A percentile compares a stretch with the other conserved stretches of the same genome.
Evolutionary conservation across 2,113 vertebrate species (phyloP).

Genomic region (Halcyon senegalensis): DNA sequence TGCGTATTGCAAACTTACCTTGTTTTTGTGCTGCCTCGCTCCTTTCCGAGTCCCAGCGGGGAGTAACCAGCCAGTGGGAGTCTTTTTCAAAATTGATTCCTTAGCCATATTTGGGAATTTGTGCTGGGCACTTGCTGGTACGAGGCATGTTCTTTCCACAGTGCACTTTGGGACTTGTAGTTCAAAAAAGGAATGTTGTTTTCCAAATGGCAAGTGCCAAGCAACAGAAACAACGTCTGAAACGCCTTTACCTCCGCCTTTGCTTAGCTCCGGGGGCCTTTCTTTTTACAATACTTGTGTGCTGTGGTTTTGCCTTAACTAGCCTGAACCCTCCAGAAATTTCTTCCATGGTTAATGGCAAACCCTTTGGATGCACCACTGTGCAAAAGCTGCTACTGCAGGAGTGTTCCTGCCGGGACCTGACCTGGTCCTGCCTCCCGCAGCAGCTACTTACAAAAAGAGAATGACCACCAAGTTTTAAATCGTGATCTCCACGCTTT

Average conservation of each 20-base stretch:
- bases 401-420: not conserved
- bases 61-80: not conserved
- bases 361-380: fast-evolving
- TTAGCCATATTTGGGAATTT: conserved; percentile 81
- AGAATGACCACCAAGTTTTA: not conserved
- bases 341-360: not conserved
- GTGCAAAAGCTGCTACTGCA: not conserved
- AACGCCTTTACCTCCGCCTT: not conserved
- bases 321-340: not conserved
- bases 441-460: too few relatives aligned
- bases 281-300: not conserved
- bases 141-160: conserved; percentile 20
- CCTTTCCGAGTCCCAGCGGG: conserved; percentile 9
- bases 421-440: not conserved
- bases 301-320: not conserved
- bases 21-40: not conserved
- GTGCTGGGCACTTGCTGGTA: conserved; percentile 63
- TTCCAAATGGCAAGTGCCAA: not conserved
- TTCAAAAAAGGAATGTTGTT: conserved; percentile 59
- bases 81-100: conserved; percentile 69
- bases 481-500: not conserved
- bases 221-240: not conserved
- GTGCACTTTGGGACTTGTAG: conserved; percentile 70
- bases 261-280: not conserved
- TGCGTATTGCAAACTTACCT: conserved; percentile 49